Evolutionary conservation across 2,797 vertebrate genomes (phyloP), one percentile per base, ranked within the genome.

Genomic region (Pipistrellus kuhlii): DNA sequence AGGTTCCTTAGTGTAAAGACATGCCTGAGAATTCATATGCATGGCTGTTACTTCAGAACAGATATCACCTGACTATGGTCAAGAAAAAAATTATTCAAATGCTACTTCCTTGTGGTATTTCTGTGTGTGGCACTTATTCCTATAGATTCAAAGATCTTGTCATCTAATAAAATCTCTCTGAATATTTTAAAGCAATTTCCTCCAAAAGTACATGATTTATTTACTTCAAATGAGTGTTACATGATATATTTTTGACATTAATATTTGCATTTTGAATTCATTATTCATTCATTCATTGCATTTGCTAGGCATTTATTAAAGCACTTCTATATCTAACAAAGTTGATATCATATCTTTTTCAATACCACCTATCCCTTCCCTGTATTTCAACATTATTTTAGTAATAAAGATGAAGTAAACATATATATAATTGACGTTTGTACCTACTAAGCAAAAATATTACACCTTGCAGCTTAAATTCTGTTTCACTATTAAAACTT

Each of bases 181-280:
- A 84, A 86, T 92, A 62, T 81, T 90, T 57, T 72, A 83, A 89
- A 53, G 17, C 71, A 53, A 62, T 53, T 94, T 95, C 3, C 38
- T 93, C 32, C 30, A 17, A 91, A 94, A 87, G 11, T 44, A 23
- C 8, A 55, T 55, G 48, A 75, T 85, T 66, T 91, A 76, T 91
- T 96, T 91, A 17, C 35, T 92, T 94, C 41, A 68, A 32, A 85
- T 90, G n/a, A 81, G 15, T 11, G 73, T 85, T 83, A 38, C 21
- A 44, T 75, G 11, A 72, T 30, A 66, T 51, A 8, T 30, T 83
- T 93, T 84, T 81, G 46, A 62, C 21, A 32, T 66, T 64, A 30
- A 55, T 90, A 25, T 89, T 73, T 92, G 38, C 30, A 76, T 86
- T 91, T 93, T 72, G 23, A 94, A 14, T 88, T 92, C 62, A 69